phyloP scores from a whole-genome alignment of 37 sponge, comb jelly and placozoan species.

The Amphimedon queenslandica region DNA sequence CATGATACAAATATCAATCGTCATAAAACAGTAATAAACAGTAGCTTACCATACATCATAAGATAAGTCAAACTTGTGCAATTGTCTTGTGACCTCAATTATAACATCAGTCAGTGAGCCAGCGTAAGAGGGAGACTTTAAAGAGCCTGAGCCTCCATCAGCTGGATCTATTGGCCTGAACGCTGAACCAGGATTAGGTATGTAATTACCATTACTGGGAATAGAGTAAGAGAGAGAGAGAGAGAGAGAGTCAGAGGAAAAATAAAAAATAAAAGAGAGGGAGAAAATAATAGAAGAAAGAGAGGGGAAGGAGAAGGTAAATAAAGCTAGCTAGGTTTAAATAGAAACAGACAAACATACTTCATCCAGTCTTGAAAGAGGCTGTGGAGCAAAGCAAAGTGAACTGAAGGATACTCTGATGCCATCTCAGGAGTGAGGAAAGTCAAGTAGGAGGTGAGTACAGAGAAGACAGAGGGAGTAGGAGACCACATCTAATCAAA shows the following conservation, averaged over 20 bases:
- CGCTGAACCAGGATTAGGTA: conserved; percentile 15
- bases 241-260: conserved; percentile 5
- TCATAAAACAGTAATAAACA: not conserved
- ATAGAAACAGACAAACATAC: no score
- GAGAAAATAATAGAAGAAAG: no score
- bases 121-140: not conserved
- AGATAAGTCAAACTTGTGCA: conserved; percentile 51
- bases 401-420: conserved; percentile 69
- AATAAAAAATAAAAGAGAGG: not conserved
- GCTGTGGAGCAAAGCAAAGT: conserved; percentile 66
- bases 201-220: conserved; percentile 20
- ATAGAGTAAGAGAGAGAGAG: not conserved
- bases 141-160: not conserved
- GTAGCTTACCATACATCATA: conserved; percentile 60
- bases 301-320: no score
- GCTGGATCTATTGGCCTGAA: not conserved
- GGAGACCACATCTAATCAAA: conserved; percentile 70
- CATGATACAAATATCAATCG: not conserved
- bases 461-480: conserved; percentile 57
- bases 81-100: conserved; percentile 56
- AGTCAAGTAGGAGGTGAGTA: conserved; percentile 36
- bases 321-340: no score
- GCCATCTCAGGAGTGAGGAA: conserved; percentile 40
- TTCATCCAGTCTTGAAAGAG: conserved; percentile 69
- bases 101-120: conserved; percentile 50